Evolutionary conservation across 2,888 invertebrate species (phyloP).

Genomic region (Platycheirus rosarum): DNA sequence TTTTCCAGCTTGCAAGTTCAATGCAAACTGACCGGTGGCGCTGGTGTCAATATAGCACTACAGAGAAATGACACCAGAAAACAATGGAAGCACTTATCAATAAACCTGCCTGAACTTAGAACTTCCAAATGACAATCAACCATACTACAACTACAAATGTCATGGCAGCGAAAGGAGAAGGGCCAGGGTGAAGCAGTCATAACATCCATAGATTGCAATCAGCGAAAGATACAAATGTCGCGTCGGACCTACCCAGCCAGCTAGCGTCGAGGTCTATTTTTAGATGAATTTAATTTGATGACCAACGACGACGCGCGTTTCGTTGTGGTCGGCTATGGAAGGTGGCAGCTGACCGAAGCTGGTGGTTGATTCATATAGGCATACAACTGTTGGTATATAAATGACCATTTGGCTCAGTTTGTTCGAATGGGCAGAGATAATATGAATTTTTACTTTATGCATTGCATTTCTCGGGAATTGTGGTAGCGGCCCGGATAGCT

Average conservation of each 20-base stretch:
- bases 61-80: slow-evolving; percentile 21
- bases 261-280: too few species aligned
- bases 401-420: neutral
- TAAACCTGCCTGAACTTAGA: too few species aligned
- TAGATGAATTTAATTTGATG: slow-evolving; percentile 7
- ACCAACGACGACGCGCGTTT: slow-evolving; percentile 6
- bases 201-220: slow-evolving; percentile 40
- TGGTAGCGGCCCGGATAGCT: slow-evolving; percentile 63
- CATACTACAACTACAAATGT: too few species aligned
- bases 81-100: neutral
- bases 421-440: neutral
- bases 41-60: too few species aligned
- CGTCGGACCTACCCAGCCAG: slow-evolving; percentile 16
- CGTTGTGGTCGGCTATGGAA: slow-evolving; percentile 27
- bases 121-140: too few species aligned
- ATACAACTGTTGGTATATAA: neutral
- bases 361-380: neutral
- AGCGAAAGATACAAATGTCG: slow-evolving; percentile 33
- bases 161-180: neutral
- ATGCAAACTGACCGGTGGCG: slow-evolving; percentile 14
- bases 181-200: neutral
- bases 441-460: slow-evolving; percentile 9
- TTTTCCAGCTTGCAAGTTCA: slow-evolving; percentile 18
- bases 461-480: slow-evolving; percentile 4
- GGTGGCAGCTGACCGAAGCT: neutral